Percentiles rank a stretch among this genome's conserved stretches.
Conservation (phyloP, 2,113 vertebrate species). For the Cebidichthys violaceus region DNA sequence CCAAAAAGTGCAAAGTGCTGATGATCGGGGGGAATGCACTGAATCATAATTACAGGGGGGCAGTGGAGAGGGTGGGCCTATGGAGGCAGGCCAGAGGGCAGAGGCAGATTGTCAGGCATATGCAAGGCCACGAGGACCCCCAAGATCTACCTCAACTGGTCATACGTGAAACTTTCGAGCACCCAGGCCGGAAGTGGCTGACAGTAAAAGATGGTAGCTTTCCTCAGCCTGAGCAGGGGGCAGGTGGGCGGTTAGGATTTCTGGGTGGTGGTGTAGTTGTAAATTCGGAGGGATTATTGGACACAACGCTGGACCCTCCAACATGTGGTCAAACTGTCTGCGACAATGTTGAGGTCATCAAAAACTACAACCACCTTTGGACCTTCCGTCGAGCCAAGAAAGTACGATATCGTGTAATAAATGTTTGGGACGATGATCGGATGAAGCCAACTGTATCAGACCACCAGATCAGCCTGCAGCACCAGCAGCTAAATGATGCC, state of each 20-base stretch:
- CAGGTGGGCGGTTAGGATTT: constrained; percentile 79
- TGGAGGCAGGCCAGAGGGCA: constrained; percentile 93
- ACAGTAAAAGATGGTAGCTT: constrained; percentile 92
- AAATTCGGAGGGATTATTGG: constrained; percentile 85
- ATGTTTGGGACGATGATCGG: constrained; percentile 87
- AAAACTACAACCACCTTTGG: constrained; percentile 93
- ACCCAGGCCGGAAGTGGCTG: constrained; percentile 91
- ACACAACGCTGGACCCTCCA: constrained; percentile 91
- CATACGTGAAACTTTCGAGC: constrained; percentile 94
- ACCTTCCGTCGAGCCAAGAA: constrained; percentile 90
- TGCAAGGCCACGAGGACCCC: constrained; percentile 86
- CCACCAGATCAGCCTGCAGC: constrained; percentile 95
- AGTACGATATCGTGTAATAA: constrained; percentile 95
- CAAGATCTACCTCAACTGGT: constrained; percentile 91
- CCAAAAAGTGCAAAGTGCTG: constrained; percentile 96
- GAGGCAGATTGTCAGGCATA: constrained; percentile 90
- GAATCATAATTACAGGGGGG: constrained; percentile 95
- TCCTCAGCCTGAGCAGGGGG: constrained; percentile 86
- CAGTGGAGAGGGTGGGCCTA: constrained; percentile 90
- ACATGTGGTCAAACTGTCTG: constrained; percentile 96
- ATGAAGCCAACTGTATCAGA: constrained; percentile 90
- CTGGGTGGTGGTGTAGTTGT: constrained; percentile 69
- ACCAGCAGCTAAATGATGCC: constrained; percentile 92
- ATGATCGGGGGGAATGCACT: constrained; percentile 94
- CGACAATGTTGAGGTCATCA: constrained; percentile 91